phyloP scores from a whole-genome alignment of 2,888 invertebrate species.

The Epicampocera succincta region DNA sequence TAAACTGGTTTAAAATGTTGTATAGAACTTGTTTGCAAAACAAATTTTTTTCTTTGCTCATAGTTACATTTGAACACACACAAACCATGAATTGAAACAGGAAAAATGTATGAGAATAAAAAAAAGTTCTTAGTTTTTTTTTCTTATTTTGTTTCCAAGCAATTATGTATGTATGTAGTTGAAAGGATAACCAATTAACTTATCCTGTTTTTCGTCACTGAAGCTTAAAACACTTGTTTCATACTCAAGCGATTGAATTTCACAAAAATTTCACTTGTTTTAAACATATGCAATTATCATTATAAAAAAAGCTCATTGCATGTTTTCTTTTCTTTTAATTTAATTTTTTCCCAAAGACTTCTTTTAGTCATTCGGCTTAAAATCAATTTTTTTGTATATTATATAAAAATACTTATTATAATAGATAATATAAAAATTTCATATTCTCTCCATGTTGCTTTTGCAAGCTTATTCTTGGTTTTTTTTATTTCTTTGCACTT shows the following conservation, averaged over 20 bases:
- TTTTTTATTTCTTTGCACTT: conserved; percentile 17
- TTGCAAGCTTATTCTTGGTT: conserved; percentile 1
- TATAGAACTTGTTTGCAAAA: conserved; percentile 51
- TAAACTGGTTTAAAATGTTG: conserved; percentile 55
- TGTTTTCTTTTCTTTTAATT: neutral
- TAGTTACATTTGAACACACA: conserved; percentile 35
- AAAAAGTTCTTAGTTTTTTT: neutral
- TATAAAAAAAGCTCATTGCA: neutral
- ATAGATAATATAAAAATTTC: neutral
- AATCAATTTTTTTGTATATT: conserved; percentile 52
- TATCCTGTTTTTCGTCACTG: neutral
- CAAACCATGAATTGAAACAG: conserved; percentile 35
- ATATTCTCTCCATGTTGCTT: conserved; percentile 6
- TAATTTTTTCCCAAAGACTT: too few relatives aligned
- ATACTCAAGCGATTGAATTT: neutral
- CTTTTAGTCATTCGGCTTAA: conserved; percentile 26
- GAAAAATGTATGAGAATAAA: conserved; percentile 26
- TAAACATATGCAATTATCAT: neutral
- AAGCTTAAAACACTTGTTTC: conserved; percentile 26
- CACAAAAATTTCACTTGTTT: conserved; percentile 6
- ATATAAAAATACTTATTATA: conserved; percentile 13
- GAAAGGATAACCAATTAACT: conserved; percentile 5
- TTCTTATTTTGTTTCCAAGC: neutral
- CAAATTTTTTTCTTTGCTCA: conserved; percentile 21
- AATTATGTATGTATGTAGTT: too few relatives aligned